Percentiles rank a stretch among this genome's conserved stretches.
phyloP scores from a whole-genome alignment of 2,888 invertebrate species.

The Sturmia bella region DNA sequence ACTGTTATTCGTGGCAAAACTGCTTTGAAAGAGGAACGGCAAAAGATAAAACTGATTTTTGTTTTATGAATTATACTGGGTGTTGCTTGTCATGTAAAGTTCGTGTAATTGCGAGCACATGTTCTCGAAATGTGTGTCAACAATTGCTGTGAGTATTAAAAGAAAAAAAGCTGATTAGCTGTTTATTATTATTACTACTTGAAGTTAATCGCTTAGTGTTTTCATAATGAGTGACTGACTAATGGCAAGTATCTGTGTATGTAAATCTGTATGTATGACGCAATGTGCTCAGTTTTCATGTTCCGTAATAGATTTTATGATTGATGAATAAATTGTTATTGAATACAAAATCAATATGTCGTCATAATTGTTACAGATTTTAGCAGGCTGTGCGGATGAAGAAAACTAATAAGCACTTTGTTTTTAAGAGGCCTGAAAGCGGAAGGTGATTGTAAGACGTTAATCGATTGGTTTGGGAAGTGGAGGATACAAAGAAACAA shows the following conservation, averaged over 20 bases:
- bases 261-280: too few relatives aligned
- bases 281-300: too few relatives aligned
- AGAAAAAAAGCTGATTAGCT: slow-evolving; percentile 11
- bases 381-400: too few relatives aligned
- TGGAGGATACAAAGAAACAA: too few relatives aligned
- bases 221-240: not conserved
- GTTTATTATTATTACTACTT: not conserved
- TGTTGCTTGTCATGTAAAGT: not conserved
- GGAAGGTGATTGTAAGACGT: too few relatives aligned
- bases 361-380: too few relatives aligned
- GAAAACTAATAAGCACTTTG: too few relatives aligned
- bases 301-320: not conserved
- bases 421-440: too few relatives aligned
- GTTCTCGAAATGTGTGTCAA: slow-evolving; percentile 19
- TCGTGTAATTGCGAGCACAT: not conserved
- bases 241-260: too few relatives aligned
- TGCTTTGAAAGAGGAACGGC: not conserved
- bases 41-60: not conserved
- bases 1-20: slow-evolving; percentile 1
- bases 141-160: not conserved
- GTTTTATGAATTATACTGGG: not conserved
- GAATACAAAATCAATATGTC: not conserved
- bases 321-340: not conserved
- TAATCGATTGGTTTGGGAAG: too few relatives aligned
- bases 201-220: not conserved